phyloP scores from a whole-genome alignment of 2,888 invertebrate species.

The Sialis lutaria region DNA sequence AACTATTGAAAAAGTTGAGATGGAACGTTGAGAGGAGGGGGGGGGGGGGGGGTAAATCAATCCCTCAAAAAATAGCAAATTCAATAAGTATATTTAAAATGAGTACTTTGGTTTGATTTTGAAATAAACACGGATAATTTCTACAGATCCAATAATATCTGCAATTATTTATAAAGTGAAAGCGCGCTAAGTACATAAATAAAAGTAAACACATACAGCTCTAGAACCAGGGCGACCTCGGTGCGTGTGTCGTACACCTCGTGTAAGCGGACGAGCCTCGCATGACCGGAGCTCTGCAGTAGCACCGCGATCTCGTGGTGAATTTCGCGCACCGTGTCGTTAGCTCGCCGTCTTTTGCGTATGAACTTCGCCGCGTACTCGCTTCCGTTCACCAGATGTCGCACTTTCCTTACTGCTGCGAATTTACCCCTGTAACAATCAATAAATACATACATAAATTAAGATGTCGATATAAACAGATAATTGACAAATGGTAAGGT shows the following conservation, averaged over 20 bases:
- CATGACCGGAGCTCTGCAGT: conserved; percentile 65
- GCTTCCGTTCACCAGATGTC: conserved; percentile 68
- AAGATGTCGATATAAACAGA: no score
- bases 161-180: no score
- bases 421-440: conserved; percentile 81
- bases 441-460: conserved; percentile 7
- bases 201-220: conserved; percentile 47
- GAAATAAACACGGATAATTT: no score
- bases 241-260: conserved; percentile 67
- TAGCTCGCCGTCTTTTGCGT: conserved; percentile 74
- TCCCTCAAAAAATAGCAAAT: no score
- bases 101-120: no score
- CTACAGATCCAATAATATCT: no score
- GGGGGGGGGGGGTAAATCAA: no score
- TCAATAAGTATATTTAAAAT: no score
- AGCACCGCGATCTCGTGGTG: conserved; percentile 89
- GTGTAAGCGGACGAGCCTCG: conserved; percentile 76
- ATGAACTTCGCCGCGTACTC: conserved; percentile 95
- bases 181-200: conserved; percentile 2
- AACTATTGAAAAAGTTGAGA: no score
- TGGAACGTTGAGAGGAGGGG: no score
- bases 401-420: conserved; percentile 83
- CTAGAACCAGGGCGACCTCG: conserved; percentile 74
- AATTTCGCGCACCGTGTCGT: conserved; percentile 73
- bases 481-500: no score